Evolutionary conservation across 2,113 vertebrate genomes (phyloP), one percentile per base, ranked within the genome.

Genomic region (Mesembrinibis cayennensis): DNA sequence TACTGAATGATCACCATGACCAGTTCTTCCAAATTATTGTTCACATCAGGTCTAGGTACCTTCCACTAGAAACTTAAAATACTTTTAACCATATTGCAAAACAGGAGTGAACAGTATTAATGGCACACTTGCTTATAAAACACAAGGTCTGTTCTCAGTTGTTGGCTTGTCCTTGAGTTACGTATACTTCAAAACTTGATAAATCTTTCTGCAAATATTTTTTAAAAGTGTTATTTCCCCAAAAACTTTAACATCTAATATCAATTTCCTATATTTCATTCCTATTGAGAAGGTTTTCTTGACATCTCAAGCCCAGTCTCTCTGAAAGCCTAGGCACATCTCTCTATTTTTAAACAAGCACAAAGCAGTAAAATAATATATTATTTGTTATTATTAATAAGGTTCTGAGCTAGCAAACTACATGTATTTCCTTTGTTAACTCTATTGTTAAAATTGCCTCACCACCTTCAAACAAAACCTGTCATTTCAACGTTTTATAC

Each of bases 391-490:
- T 81, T 86, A 67, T 84, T 62, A 73, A 53, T 62, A 90, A 69
- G 17, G 9, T 77, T 91, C 32, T 91, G 40, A 74, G 58, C 40
- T 87, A 76, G 47, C 19, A 96, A 77, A 58, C 18, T 47, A 70
- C 36, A 65, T 3, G 5, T 8, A 78, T 91, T 93, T 83, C 36
- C 38, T 90, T 93, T 94, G 77, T 73, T 89, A 83, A 65, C 30
- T 89, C 66, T 66, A 36, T 50, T 93, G 73, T 84, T 95, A 88
- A 90, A 94, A 89, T 55, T 93, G 21, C 22, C 40, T 92, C 66
- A 36, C 56, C 16, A 47, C 27, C 11, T 36, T 92, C 65, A 93
- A 76, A 70, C 19, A 71, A 96, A 96, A 36, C 23, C 16, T 63
- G 21, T 83, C n/a, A 81, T 93, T 93, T 80, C 52, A 86, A 58